Evolutionary conservation across 2,113 vertebrate species (phyloP), one percentile per base, ranked within the genome.

Genomic region (Leptodactylus fuscus): DNA sequence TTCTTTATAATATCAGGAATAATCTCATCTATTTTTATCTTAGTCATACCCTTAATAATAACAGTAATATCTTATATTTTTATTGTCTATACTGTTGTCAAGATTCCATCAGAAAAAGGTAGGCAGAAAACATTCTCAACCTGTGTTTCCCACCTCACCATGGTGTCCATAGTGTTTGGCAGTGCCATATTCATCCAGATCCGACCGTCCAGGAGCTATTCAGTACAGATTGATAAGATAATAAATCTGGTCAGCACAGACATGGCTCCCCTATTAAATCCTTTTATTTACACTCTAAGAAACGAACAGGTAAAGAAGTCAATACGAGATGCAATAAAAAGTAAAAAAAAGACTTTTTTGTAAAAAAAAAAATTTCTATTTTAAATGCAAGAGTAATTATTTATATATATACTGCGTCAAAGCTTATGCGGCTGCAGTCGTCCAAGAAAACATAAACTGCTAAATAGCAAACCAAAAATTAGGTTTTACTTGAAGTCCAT

Each of bases 171-270:
- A 67, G 89, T 89, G 48, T 91, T 91, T 12, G 88, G 90, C 36
- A 90, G 89, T 49, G 90, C 88, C 24, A 89, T 93, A 0, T 91
- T 91, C 85, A 90, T 92, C n/a, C 92, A 91, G 0, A 69, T 93
- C 41, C 86, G 87, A 9, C 70, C 89, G 0, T 76, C 87, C 0
- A 13, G 46, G 2, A 8, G 29, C 16, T 67, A 81, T 29, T 81
- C 79, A 48, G 22, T 81, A 67, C 29, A 36, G 20, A 81, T 24
- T 27, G 79, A 81, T 38, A 81, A 67, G 58, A n/a, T 38, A 38
- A 38, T 81, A 90, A 89, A 89, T 5, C 85, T 88, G 38, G 89
- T 92, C 49, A 91, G 88, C 62, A 92, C 88, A 0, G 1, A 92
- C 53, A 79, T 92, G 73, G 89, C 90, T 13, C 89, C 89, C 0